Conservation (phyloP, 2,113 vertebrate species). For the Leptobrachium leishanense region DNA sequence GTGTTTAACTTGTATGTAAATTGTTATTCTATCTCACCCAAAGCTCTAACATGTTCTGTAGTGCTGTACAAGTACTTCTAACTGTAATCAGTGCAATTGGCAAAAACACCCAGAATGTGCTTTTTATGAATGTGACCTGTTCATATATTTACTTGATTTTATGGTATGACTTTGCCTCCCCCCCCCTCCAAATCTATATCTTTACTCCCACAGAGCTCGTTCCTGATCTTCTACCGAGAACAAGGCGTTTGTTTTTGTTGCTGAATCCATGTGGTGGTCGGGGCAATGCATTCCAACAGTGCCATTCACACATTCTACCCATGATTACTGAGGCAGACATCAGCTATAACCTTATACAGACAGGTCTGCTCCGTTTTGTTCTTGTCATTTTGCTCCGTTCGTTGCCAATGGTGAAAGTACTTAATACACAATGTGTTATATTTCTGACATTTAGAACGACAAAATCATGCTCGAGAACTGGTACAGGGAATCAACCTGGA, state of each 20-base stretch:
- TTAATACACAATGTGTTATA: background rate
- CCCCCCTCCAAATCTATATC: too few species aligned
- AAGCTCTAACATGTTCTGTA: too few species aligned
- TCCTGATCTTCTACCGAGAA: constrained; percentile 74
- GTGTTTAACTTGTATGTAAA: too few species aligned
- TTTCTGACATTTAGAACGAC: constrained; percentile 68
- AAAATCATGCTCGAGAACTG: constrained; percentile 84
- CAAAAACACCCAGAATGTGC: too few species aligned
- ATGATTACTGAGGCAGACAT: constrained; percentile 88
- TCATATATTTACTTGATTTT: too few species aligned
- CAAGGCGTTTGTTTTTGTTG: constrained; percentile 80
- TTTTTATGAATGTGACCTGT: too few species aligned
- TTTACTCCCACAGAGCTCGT: constrained; percentile 69
- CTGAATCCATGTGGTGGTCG: constrained; percentile 87
- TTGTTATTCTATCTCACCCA: too few species aligned
- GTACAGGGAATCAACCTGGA: constrained; percentile 75
- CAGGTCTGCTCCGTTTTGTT: constrained; percentile 64
- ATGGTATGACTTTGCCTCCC: background rate
- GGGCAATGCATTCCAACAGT: constrained; percentile 83
- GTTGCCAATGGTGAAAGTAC: background rate
- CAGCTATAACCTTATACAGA: constrained; percentile 89
- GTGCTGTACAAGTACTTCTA: too few species aligned
- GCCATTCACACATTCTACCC: constrained; percentile 82
- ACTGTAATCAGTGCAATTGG: too few species aligned
- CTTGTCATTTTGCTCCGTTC: background rate